Percentiles rank a stretch among this genome's conserved stretches.
phyloP scores from a whole-genome alignment of 2,888 invertebrate species.

The Agriopis leucophaearia region DNA sequence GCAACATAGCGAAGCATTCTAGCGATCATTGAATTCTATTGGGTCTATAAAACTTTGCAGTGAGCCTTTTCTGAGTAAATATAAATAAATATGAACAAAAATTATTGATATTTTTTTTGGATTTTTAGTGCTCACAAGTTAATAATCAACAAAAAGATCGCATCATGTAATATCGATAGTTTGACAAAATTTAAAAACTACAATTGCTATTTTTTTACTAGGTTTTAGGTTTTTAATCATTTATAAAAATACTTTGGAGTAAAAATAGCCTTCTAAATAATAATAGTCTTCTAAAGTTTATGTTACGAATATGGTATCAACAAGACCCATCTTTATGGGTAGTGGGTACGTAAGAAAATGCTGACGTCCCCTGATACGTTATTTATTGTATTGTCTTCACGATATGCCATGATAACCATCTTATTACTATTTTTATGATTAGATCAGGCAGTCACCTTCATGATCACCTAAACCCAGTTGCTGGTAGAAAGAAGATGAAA shows the following conservation, averaged over 20 bases:
- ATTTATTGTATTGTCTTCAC: constrained; percentile 4
- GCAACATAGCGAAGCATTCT: too few relatives aligned
- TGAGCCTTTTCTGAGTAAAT: too few relatives aligned
- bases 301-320: constrained; percentile 3
- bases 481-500: neutral
- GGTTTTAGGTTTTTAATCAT: neutral
- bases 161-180: too few relatives aligned
- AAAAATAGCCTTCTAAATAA: too few relatives aligned
- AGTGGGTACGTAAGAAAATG: constrained; percentile 5
- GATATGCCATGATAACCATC: constrained; percentile 1
- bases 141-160: too few relatives aligned
- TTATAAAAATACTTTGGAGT: neutral
- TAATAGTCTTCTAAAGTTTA: neutral
- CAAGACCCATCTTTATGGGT: constrained; percentile 17
- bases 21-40: too few relatives aligned
- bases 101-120: too few relatives aligned
- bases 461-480: neutral
- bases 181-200: neutral
- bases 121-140: too few relatives aligned
- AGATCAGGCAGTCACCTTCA: neutral
- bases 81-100: too few relatives aligned
- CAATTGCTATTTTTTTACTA: too few relatives aligned
- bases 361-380: neutral
- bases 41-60: too few relatives aligned
- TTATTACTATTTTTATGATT: neutral